A percentile compares a stretch with the other conserved stretches of the same genome.
Evolutionary conservation across 2,113 vertebrate genomes (phyloP).

Genomic region (Nerophis ophidion): DNA sequence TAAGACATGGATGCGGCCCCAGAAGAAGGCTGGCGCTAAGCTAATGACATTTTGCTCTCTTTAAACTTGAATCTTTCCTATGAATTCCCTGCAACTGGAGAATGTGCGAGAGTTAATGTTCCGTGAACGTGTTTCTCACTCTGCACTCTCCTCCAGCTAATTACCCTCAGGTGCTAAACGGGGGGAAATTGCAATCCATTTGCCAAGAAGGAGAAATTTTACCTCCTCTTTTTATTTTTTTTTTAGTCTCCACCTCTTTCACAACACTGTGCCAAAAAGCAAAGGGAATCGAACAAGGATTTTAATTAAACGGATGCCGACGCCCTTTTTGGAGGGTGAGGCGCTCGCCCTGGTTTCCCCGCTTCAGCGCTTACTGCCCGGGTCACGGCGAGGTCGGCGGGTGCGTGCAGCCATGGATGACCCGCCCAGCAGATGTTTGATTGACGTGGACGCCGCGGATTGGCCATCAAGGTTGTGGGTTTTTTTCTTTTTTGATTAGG

Average conservation of each 20-base stretch:
- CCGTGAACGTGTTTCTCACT: constrained; percentile 99
- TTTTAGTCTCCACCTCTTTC: constrained; percentile 81
- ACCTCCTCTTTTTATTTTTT: constrained; percentile 84
- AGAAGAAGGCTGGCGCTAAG: constrained; percentile 88
- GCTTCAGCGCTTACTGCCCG: constrained; percentile 65
- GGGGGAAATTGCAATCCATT: constrained; percentile 99
- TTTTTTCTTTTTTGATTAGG: constrained; percentile 48
- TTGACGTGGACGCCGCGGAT: constrained; percentile 74
- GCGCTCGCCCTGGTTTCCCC: constrained; percentile 56
- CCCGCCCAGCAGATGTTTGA: constrained; percentile 77
- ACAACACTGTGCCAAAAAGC: constrained; percentile 70
- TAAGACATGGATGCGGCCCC: constrained; percentile 53
- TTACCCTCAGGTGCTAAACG: constrained; percentile 99
- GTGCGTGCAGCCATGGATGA: constrained; percentile 71
- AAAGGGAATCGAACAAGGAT: constrained; percentile 68
- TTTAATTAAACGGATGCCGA: constrained; percentile 61
- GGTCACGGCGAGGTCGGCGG: constrained; percentile 76
- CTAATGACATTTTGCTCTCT: constrained; percentile 99
- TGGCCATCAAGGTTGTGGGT: constrained; percentile 64
- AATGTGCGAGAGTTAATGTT: constrained; percentile 99
- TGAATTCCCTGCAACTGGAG: constrained; percentile 99
- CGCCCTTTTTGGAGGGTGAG: constrained; percentile 59
- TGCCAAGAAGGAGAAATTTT: constrained; percentile 99
- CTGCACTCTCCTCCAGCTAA: constrained; percentile 99
- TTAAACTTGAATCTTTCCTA: constrained; percentile 99